Evolutionary conservation across 2,113 vertebrate genomes (phyloP).

Genomic region (Cricetomys ansorgei): DNA sequence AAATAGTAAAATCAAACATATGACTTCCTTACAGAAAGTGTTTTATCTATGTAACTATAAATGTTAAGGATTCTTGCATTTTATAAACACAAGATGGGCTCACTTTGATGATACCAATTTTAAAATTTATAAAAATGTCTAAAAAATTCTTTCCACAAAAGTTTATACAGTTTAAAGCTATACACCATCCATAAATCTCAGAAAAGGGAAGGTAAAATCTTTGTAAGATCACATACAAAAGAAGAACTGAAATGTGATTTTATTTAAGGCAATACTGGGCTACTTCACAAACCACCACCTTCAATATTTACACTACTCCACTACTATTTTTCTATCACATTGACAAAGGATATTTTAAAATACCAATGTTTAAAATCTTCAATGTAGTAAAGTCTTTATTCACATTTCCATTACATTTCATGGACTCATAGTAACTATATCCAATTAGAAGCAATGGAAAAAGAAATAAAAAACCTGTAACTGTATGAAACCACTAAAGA

Average conservation of each 20-base stretch:
- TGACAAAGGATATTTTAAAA: constrained; percentile 87
- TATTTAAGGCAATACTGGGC: constrained; percentile 94
- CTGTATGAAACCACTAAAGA: constrained; percentile 85
- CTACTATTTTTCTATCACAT: constrained; percentile 91
- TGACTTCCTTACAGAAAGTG: constrained; percentile 88
- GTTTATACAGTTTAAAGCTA: constrained; percentile 88
- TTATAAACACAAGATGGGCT: constrained; percentile 88
- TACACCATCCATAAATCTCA: constrained; percentile 88
- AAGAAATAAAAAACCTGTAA: constrained; percentile 77
- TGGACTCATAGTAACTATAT: constrained; percentile 86
- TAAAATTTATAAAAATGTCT: constrained; percentile 89
- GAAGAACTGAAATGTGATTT: constrained; percentile 92
- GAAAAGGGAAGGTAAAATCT: constrained; percentile 81
- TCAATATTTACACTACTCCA: constrained; percentile 91
- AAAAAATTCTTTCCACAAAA: constrained; percentile 87
- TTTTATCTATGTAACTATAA: constrained; percentile 86
- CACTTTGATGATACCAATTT: constrained; percentile 89
- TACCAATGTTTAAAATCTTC: constrained; percentile 89
- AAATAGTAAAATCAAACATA: constrained; percentile 85
- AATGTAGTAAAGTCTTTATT: constrained; percentile 89
- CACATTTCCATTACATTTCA: constrained; percentile 88
- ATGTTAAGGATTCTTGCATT: constrained; percentile 85
- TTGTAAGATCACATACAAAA: constrained; percentile 91
- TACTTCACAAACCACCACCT: constrained; percentile 93
- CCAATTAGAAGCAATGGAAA: constrained; percentile 85